These are phyloP conservation scores for Tribolium castaneum DNA, from an alignment of 1,140 invertebrate genomes.

Conservation along the genomic window DNA sequence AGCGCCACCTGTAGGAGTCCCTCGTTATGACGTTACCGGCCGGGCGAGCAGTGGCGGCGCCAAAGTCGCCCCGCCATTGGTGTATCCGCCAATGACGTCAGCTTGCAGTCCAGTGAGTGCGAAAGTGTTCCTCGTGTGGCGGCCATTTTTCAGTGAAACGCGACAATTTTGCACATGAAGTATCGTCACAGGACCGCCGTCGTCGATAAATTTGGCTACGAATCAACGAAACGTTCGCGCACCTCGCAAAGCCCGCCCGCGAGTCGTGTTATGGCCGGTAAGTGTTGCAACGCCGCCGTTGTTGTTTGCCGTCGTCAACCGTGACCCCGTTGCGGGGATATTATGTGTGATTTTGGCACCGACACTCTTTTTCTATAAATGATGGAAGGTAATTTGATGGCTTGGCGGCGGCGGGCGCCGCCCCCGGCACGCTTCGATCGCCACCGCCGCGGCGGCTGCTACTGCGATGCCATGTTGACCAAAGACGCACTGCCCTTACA, in stretches of 20 bases:
- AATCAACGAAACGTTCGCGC: constrained; percentile 57
- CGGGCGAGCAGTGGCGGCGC: background rate
- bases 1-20: constrained; percentile 2
- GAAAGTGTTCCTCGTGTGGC: constrained; percentile 47
- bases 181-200: constrained; percentile 51
- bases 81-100: constrained; percentile 16
- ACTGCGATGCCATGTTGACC: background rate
- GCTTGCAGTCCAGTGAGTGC: constrained; percentile 31
- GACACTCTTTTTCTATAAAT: constrained; percentile 54
- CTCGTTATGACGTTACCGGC: background rate
- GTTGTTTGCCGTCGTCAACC: constrained; percentile 55
- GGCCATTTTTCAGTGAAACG: constrained; percentile 50
- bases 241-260: constrained; percentile 59
- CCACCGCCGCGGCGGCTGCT: background rate
- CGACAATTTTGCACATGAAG: constrained; percentile 49
- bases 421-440: constrained; percentile 2
- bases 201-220: constrained; percentile 43
- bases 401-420: background rate
- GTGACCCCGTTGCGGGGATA: constrained; percentile 62
- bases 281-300: constrained; percentile 57
- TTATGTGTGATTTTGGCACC: constrained; percentile 56
- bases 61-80: constrained; percentile 3
- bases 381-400: constrained; percentile 62
- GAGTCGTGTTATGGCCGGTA: constrained; percentile 62
- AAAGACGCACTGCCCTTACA: constrained; percentile 2